Conservation (phyloP, 2,113 vertebrate species). For the Lophius piscatorius region DNA sequence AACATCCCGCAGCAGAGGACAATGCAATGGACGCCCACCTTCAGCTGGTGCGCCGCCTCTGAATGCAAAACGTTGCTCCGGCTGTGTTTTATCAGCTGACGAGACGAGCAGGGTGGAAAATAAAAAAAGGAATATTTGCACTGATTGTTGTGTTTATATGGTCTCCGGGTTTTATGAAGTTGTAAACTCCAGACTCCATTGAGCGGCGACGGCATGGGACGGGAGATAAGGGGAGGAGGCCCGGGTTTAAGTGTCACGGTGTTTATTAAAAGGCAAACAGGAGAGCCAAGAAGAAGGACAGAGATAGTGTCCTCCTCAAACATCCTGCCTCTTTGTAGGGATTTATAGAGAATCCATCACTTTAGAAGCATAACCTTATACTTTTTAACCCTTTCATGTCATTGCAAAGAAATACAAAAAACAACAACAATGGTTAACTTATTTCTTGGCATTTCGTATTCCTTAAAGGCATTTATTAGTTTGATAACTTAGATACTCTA, state of each 20-base stretch:
- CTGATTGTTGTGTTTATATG: constrained; percentile 62
- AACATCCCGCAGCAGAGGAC: not conserved
- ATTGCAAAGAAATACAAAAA: too few relatives aligned
- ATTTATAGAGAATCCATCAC: too few relatives aligned
- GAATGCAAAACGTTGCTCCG: constrained; percentile 18
- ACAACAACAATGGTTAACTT: too few relatives aligned
- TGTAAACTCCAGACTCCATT: constrained; percentile 61
- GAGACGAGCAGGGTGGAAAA: constrained; percentile 16
- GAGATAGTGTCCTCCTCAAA: not conserved
- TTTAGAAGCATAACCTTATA: too few relatives aligned
- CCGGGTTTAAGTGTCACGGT: constrained; percentile 30
- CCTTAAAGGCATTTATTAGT: too few relatives aligned
- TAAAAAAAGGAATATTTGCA: constrained; percentile 52
- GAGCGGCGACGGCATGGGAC: constrained; percentile 54
- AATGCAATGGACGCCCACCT: too few relatives aligned
- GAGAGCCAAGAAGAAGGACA: constrained; percentile 4
- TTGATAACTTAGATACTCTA: too few relatives aligned
- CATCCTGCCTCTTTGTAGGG: too few relatives aligned
- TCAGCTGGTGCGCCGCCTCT: not conserved
- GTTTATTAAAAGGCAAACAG: constrained; percentile 54
- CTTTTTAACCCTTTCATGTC: too few relatives aligned
- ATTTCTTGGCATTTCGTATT: too few relatives aligned
- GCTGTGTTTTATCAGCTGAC: constrained; percentile 27
- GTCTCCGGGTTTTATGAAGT: constrained; percentile 48
- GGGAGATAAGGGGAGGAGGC: constrained; percentile 51